Evolutionary conservation across 2,888 invertebrate genomes (phyloP).

Genomic region (Eristalis pertinax): DNA sequence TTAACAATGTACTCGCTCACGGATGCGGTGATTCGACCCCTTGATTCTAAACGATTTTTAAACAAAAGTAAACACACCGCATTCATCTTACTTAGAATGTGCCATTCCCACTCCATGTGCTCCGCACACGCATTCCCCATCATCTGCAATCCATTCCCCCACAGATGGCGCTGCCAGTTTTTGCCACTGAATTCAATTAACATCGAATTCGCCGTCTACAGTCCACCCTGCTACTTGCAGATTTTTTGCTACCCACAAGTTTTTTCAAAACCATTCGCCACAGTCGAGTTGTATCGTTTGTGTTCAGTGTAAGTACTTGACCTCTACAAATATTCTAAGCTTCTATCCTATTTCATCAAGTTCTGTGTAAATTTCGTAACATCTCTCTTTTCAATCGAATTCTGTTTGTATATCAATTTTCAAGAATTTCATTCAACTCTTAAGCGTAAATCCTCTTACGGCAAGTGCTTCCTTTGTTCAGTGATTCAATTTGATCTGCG

Average conservation of each 20-base stretch:
- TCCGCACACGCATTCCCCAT: too few species aligned
- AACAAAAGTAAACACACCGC: too few species aligned
- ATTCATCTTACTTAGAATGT: slow-evolving; percentile 22
- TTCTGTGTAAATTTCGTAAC: slow-evolving; percentile 48
- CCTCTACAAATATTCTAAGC: neutral
- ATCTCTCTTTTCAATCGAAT: slow-evolving; percentile 28
- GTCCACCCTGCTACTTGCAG: slow-evolving; percentile 11
- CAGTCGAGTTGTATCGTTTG: slow-evolving; percentile 66
- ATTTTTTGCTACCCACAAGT: slow-evolving; percentile 43
- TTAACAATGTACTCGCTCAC: too few species aligned
- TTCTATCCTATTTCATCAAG: slow-evolving; percentile 29
- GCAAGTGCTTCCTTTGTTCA: slow-evolving; percentile 10
- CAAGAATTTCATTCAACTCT: neutral
- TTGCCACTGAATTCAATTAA: slow-evolving; percentile 21
- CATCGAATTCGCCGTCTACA: slow-evolving; percentile 49
- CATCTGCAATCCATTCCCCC: neutral
- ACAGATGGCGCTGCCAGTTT: slow-evolving; percentile 9
- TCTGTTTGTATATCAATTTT: slow-evolving; percentile 6
- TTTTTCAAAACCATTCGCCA: slow-evolving; percentile 58
- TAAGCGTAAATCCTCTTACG: neutral
- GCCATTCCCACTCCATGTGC: neutral
- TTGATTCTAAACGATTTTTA: too few species aligned
- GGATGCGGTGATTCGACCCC: too few species aligned
- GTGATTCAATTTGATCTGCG: neutral
- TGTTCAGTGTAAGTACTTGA: slow-evolving; percentile 64